Base-by-base conservation (phyloP, 2,113 vertebrate species). In the Myrmophylax atrothorax region DNA sequence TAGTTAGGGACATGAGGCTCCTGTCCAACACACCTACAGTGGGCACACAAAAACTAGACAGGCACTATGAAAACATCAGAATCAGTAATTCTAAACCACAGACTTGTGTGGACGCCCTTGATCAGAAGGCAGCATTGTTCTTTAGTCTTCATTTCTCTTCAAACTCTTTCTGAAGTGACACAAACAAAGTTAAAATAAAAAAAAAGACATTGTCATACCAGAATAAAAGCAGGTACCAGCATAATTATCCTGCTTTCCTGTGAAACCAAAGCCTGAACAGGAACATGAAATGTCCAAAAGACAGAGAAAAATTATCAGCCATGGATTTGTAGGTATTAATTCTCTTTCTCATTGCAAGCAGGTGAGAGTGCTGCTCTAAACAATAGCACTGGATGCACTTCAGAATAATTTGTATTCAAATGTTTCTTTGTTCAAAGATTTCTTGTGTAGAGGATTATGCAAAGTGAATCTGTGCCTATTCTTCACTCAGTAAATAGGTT, bases 391-490 rank as follows among this genome's bases (percentile, higher is more conserved):
- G 12, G 20, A 24, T 63, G 63, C 75, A 35, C 60, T 69, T 76
- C 46, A 80, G 44, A 84, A 46, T 78, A 70, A 93, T 95, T 95
- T 81, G 44, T 80, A 89, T 96, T 90, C 82, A 82, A 33, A 72
- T 87, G 47, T 7, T 87, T 83, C 47, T n/a, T 50, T 52, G 18
- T 78, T 88, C n/a, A 77, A 76, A 80, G 74, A 67, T 84, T 89
- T 73, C 62, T 85, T 82, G 26, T 69, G 26, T 52, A 79, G 68
- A 86, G 72, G 77, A 88, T 93, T 93, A 95, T 96, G 92, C 66
- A 91, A 89, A 92, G 66, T 7, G 58, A 25, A 60, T 88, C 64
- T 52, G 46, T 87, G 42, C 50, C 58, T 86, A 40, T 93, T 90
- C 78, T 94, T 93, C 73, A 8, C 52, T 60, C 38, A 55, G 33